Percentiles rank a stretch among this genome's conserved stretches.
These are phyloP conservation scores for Drymonia ruficornis DNA, from an alignment of 2,888 invertebrate genomes.

Conservation along the genomic window DNA sequence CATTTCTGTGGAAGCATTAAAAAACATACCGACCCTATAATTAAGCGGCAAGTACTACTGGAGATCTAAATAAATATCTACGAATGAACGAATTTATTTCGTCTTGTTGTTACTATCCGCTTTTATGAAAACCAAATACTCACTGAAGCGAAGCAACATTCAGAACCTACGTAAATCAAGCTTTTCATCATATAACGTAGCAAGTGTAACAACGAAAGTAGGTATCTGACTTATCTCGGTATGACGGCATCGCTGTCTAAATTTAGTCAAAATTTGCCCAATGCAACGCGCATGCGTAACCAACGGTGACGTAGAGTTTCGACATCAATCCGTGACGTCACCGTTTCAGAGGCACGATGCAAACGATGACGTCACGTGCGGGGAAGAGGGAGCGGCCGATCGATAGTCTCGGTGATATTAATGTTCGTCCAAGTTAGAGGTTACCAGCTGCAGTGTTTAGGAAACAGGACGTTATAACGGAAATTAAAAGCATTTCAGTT, in stretches of 20 bases:
- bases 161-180: background rate
- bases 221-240: slow-evolving; percentile 24
- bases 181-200: slow-evolving; percentile 13
- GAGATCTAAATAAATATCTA: no score
- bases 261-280: slow-evolving; percentile 41
- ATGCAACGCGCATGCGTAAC: slow-evolving; percentile 59
- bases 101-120: no score
- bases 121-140: background rate
- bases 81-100: no score
- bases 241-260: slow-evolving; percentile 47
- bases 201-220: slow-evolving; percentile 21
- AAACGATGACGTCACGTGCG: slow-evolving; percentile 67
- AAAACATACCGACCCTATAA: no score
- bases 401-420: no score
- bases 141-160: background rate
- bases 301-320: slow-evolving; percentile 59
- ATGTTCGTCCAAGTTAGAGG: slow-evolving; percentile 33
- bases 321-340: slow-evolving; percentile 67
- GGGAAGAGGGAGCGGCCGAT: slow-evolving; percentile 46
- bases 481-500: background rate
- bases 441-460: background rate
- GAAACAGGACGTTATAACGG: background rate
- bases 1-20: no score
- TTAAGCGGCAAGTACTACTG: no score
- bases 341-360: slow-evolving; percentile 43